Evolutionary conservation across 1,140 invertebrate genomes (phyloP), one percentile per base, ranked within the genome.

Genomic region (Polypedilum pembai): DNA sequence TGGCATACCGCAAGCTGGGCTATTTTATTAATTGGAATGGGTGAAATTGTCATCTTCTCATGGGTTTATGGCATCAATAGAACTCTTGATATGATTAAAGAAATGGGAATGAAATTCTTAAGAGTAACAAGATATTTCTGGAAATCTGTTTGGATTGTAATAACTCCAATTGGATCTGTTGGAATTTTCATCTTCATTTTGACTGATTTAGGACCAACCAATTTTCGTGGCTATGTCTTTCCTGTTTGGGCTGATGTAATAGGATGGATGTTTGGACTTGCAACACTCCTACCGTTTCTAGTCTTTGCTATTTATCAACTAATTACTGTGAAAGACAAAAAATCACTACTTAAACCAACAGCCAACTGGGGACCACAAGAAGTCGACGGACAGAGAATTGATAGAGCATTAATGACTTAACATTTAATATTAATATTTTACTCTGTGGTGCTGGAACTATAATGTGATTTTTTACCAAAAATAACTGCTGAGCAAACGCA

Each of bases 1-100:
- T 91, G 89, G 84, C 92, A 94, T 80, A 91, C 91, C 1, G 91
- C 92, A 33, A 91, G 91, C n/a, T 93, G 90, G 88, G 91, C 91
- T 8, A 89, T 93, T 74, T 84, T 93, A 76, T 83, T 93, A 45
- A 90, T 93, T 78, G 92, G 91, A 41, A 80, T 91, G 40, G 85
- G 86, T 20, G 91, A 94, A 85, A 75, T 89, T 21, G 82, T 85
- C 7, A 83, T 88, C 8, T 85, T 92, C 0, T 84, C 87, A 8
- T 93, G 90, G 89, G 86, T 89, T 17, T 93, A 93, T 80, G 92
- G 91, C 3, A 86, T 85, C 74, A 83, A 83, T 73, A 82, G 83
- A 76, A 87, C 87, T 24, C 80, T 88, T 66, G 79, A 82, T 8
- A 85, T 88, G 78, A 80, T 89, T 65, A 79, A 77, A 7, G 78